Conservation (phyloP, 2,113 vertebrate genomes). For the Pomatorhinus ruficollis region DNA sequence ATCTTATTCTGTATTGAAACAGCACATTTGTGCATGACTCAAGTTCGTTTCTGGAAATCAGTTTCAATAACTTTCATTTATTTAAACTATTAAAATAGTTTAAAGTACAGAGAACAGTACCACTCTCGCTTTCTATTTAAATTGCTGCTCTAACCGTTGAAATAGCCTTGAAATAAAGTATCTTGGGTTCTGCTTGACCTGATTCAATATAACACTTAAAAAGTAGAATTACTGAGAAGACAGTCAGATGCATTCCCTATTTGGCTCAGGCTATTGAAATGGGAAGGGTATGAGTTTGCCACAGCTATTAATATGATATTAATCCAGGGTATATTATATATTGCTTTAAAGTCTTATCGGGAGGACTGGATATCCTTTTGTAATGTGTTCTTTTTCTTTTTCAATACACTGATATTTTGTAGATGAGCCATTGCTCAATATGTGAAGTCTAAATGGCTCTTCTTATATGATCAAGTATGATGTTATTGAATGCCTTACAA, state of each 20-base stretch:
- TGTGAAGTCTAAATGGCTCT: slow-evolving; percentile 66
- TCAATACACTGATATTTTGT: slow-evolving; percentile 60
- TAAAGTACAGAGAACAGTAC: slow-evolving; percentile 34
- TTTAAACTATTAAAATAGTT: slow-evolving; percentile 63
- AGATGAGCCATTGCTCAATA: slow-evolving; percentile 67
- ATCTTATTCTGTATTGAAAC: slow-evolving; percentile 50
- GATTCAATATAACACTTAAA: slow-evolving; percentile 52
- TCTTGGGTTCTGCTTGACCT: slow-evolving; percentile 59
- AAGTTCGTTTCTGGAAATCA: slow-evolving; percentile 28
- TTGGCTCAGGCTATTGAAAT: slow-evolving; percentile 62
- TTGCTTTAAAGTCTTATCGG: slow-evolving; percentile 66
- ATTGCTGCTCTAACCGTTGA: slow-evolving; percentile 46
- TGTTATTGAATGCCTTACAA: slow-evolving; percentile 65
- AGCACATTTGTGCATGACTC: slow-evolving; percentile 44
- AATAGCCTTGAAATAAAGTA: slow-evolving; percentile 65
- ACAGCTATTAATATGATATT: slow-evolving; percentile 68
- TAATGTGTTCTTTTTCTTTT: slow-evolving; percentile 60
- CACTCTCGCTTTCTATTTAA: slow-evolving; percentile 32
- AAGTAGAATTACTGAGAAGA: slow-evolving; percentile 64
- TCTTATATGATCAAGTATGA: slow-evolving; percentile 64
- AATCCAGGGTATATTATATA: slow-evolving; percentile 55
- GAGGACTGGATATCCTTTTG: slow-evolving; percentile 64
- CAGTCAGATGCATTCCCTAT: slow-evolving; percentile 38
- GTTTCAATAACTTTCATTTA: slow-evolving; percentile 67
- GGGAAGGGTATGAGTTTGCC: slow-evolving; percentile 53